Percentiles rank a stretch among this genome's conserved stretches.
Conservation (phyloP, 2,888 invertebrate genomes). For the Hyposoter dolosus region DNA sequence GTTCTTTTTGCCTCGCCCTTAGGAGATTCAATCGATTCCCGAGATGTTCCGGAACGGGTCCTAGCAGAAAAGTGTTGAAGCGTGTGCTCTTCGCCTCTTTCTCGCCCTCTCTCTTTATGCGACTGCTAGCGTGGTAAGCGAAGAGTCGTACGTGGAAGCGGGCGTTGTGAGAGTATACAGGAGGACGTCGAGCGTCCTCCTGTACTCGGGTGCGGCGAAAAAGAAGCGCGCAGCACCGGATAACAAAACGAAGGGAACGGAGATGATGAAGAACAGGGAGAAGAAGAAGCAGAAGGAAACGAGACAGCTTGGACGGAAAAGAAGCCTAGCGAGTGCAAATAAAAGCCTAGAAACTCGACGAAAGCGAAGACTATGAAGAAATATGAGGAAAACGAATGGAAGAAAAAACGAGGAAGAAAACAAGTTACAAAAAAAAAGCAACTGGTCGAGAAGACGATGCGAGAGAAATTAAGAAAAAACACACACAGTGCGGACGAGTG, state of each 20-base stretch:
- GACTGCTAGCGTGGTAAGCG: conserved; percentile 43
- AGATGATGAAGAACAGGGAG: conserved; percentile 19
- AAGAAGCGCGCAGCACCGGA: conserved; percentile 36
- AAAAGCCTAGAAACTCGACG: conserved; percentile 47
- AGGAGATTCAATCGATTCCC: conserved; percentile 61
- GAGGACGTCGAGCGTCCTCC: conserved; percentile 13
- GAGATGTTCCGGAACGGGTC: conserved; percentile 63
- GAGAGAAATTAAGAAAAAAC: conserved; percentile 6
- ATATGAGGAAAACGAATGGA: not conserved
- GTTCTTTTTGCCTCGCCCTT: conserved; percentile 5
- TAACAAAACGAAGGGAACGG: conserved; percentile 39
- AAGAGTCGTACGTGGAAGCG: conserved; percentile 24
- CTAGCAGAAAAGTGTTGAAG: conserved; percentile 66
- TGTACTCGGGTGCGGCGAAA: conserved; percentile 46
- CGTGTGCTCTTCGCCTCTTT: conserved; percentile 28
- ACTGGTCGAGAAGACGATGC: conserved; percentile 9
- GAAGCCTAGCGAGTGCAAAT: conserved; percentile 8
- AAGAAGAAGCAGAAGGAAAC: conserved; percentile 10
- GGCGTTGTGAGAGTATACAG: conserved; percentile 22
- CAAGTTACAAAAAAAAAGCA: conserved; percentile 1
- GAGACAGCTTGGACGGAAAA: conserved; percentile 3
- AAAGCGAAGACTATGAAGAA: conserved; percentile 20
- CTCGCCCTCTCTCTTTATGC: conserved; percentile 33
- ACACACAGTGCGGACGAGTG: not conserved
- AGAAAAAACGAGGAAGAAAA: conserved; percentile 9